Conservation (phyloP, 92 coral and sea anemone species). For the Epizoanthus scotinus region DNA sequence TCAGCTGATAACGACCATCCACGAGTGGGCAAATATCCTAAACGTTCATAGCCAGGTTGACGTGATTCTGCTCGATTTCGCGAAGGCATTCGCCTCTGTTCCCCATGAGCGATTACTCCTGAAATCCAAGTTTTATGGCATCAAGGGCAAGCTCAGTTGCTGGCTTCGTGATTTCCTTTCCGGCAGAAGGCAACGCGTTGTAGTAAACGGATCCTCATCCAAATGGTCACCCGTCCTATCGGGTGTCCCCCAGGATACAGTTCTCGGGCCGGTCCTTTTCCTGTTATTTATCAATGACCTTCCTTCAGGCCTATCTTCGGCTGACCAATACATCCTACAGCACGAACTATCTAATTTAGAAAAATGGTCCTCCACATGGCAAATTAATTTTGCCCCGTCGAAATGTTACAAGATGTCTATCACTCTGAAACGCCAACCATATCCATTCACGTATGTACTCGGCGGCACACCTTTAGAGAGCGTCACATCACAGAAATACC, state of each 20-base stretch:
- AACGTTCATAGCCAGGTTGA: slow-evolving; percentile 36
- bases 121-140: slow-evolving; percentile 10
- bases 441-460: slow-evolving; percentile 24
- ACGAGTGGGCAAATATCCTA: slow-evolving; percentile 36
- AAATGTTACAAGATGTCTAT: slow-evolving; percentile 22
- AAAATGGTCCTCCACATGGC: slow-evolving; percentile 34
- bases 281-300: slow-evolving; percentile 22
- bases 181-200: slow-evolving; percentile 21
- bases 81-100: neutral
- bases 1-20: slow-evolving; percentile 34
- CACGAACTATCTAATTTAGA: slow-evolving; percentile 12
- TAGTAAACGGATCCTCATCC: slow-evolving; percentile 21
- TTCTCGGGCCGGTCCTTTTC: slow-evolving; percentile 15
- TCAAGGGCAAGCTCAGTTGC: neutral
- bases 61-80: slow-evolving; percentile 27
- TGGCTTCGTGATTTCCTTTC: slow-evolving; percentile 17
- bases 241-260: slow-evolving; percentile 32
- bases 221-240: slow-evolving; percentile 22
- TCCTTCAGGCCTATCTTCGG: slow-evolving; percentile 1
- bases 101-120: slow-evolving; percentile 14
- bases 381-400: slow-evolving; percentile 16
- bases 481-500: slow-evolving; percentile 45
- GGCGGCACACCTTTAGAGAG: slow-evolving; percentile 41
- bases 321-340: slow-evolving; percentile 27
- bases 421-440: slow-evolving; percentile 22